A percentile compares a stretch with the other conserved stretches of the same genome.
Evolutionary conservation across 2,797 vertebrate species (phyloP).

Genomic region (Lycodopsis pacificus): DNA sequence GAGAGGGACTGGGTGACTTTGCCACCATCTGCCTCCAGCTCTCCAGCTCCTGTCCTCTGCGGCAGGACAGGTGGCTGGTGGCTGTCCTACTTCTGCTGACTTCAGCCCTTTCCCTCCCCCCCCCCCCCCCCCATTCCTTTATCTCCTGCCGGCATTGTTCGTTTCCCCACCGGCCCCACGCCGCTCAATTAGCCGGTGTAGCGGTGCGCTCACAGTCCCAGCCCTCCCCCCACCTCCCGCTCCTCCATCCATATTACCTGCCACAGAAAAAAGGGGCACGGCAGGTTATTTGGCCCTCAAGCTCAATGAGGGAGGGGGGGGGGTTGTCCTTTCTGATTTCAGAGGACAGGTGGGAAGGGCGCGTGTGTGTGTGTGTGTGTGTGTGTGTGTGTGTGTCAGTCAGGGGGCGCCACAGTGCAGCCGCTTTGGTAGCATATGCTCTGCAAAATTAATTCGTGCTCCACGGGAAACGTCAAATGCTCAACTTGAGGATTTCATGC

Average conservation of each 20-base stretch:
- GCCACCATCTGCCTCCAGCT: conserved; percentile 83
- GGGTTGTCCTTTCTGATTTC: conserved; percentile 75
- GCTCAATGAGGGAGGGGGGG: conserved; percentile 53
- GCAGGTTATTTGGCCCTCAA: conserved; percentile 71
- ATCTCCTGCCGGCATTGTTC: conserved; percentile 80
- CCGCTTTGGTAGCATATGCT: conserved; percentile 53
- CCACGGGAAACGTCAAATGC: neutral
- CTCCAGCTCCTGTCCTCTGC: conserved; percentile 71
- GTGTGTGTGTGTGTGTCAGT: neutral
- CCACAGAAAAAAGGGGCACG: conserved; percentile 50
- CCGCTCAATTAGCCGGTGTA: conserved; percentile 84
- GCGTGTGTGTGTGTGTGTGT: neutral
- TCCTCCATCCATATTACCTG: conserved; percentile 56
- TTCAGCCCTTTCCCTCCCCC: conserved; percentile 71
- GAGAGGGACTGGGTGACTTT: conserved; percentile 74
- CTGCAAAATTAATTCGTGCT: neutral
- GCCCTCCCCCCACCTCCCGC: conserved; percentile 21
- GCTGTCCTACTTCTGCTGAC: conserved; percentile 82
- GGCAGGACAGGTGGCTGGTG: conserved; percentile 75
- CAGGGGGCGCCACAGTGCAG: conserved; percentile 18
- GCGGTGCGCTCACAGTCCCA: conserved; percentile 74
- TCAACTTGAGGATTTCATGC: conserved; percentile 10
- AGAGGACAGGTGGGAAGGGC: conserved; percentile 75
- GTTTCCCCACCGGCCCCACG: conserved; percentile 72
- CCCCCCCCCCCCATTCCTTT: conserved; percentile 57